These are phyloP conservation scores for Erythrolamprus reginae DNA, from an alignment of 2,113 vertebrate genomes.

Conservation along the genomic window DNA sequence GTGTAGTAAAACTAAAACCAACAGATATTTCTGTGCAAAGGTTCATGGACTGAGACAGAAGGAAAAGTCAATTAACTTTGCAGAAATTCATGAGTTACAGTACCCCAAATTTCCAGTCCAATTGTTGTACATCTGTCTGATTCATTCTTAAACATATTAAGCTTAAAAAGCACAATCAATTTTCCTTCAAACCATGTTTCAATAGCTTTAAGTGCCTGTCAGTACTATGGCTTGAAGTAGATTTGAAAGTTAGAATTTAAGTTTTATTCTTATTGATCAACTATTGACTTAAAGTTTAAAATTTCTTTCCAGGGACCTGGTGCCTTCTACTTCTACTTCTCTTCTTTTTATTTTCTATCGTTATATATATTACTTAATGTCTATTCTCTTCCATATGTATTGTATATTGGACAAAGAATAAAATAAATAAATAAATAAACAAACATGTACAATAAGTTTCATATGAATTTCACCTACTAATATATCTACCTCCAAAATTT, in stretches of 20 bases:
- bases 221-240: background rate
- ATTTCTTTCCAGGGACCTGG: background rate
- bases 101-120: background rate
- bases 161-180: background rate
- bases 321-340: too few species aligned
- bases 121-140: background rate
- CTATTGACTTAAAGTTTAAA: background rate
- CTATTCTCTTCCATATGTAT: too few species aligned
- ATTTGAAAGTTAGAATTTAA: background rate
- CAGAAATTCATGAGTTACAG: background rate
- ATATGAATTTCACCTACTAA: background rate
- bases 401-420: too few species aligned
- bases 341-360: too few species aligned
- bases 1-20: background rate
- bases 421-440: too few species aligned
- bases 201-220: background rate
- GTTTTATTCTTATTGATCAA: background rate
- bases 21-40: background rate
- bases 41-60: background rate
- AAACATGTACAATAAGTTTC: background rate
- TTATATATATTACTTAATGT: too few species aligned
- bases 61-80: background rate
- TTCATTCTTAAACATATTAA: background rate
- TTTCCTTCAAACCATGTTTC: background rate
- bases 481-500: background rate